These are phyloP conservation scores for Trichomycterus rosablanca DNA, from an alignment of 2,113 vertebrate genomes.

Conservation along the genomic window DNA sequence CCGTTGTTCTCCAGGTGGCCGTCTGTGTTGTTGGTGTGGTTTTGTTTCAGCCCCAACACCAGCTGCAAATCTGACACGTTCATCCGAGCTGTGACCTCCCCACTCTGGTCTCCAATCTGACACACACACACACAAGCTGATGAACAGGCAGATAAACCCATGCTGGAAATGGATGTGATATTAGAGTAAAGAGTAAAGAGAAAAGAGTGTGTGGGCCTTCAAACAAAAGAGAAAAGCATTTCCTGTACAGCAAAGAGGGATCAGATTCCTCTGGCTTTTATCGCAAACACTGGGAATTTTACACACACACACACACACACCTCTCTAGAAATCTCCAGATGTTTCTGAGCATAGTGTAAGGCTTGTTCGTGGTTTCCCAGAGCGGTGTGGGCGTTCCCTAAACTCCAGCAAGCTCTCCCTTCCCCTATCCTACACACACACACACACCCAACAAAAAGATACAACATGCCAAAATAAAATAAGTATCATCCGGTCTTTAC, in stretches of 20 bases:
- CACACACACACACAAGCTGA: slow-evolving; percentile 19
- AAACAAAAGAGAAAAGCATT: not conserved
- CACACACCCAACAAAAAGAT: not conserved
- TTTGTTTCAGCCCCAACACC: slow-evolving; percentile 78
- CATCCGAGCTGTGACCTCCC: slow-evolving; percentile 85
- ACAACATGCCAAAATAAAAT: too few relatives aligned
- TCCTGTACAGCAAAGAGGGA: slow-evolving; percentile 4
- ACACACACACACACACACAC: slow-evolving; percentile 53
- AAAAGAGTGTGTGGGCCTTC: not conserved
- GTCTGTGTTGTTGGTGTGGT: slow-evolving; percentile 62
- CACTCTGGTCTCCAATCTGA: slow-evolving; percentile 80
- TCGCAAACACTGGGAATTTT: slow-evolving; percentile 24
- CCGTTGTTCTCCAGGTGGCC: slow-evolving; percentile 65
- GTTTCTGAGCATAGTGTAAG: slow-evolving; percentile 89
- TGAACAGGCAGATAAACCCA: not conserved
- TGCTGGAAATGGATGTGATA: not conserved
- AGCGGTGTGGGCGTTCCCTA: slow-evolving; percentile 95
- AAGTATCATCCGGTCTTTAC: too few relatives aligned
- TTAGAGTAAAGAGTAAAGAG: too few relatives aligned
- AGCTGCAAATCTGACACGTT: slow-evolving; percentile 90
- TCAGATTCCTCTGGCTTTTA: slow-evolving; percentile 1
- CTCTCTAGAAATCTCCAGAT: slow-evolving; percentile 96
- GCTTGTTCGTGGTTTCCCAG: slow-evolving; percentile 92
- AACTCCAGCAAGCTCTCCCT: slow-evolving; percentile 74
- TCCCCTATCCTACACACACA: slow-evolving; percentile 38